Conservation (phyloP, 2,888 invertebrate species). For the Rhagium mordax region DNA sequence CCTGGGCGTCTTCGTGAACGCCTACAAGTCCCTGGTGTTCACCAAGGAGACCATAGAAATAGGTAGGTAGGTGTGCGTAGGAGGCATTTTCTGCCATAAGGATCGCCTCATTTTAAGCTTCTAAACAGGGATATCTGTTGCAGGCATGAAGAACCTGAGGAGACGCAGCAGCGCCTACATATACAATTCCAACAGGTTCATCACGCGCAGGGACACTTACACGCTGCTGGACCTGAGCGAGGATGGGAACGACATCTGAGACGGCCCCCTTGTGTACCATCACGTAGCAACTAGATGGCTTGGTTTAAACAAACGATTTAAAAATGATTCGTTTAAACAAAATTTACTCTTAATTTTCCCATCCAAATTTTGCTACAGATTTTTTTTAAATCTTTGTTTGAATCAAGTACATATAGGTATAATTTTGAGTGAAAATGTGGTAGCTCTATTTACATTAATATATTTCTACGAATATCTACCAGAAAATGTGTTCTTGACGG, state of each 20-base stretch:
- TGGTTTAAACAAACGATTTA: background rate
- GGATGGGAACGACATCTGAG: constrained; percentile 41
- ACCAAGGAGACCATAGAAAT: constrained; percentile 84
- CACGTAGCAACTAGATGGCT: background rate
- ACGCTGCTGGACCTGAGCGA: constrained; percentile 66
- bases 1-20: constrained; percentile 78
- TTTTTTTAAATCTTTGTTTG: background rate
- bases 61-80: constrained; percentile 66
- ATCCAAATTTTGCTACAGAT: too few relatives aligned
- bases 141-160: constrained; percentile 76
- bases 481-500: background rate
- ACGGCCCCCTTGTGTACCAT: background rate
- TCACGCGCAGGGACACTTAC: constrained; percentile 76
- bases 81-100: too few relatives aligned
- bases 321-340: too few relatives aligned
- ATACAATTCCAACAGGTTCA: constrained; percentile 61
- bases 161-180: constrained; percentile 74
- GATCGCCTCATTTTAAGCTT: too few relatives aligned
- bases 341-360: too few relatives aligned
- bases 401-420: background rate
- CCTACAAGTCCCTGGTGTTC: constrained; percentile 83
- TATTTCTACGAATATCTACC: background rate
- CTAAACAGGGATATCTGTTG: constrained; percentile 3
- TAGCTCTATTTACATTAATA: background rate
- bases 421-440: background rate